Evolutionary conservation across 1,140 invertebrate species (phyloP).

Genomic region (Aculops lycopersici): DNA sequence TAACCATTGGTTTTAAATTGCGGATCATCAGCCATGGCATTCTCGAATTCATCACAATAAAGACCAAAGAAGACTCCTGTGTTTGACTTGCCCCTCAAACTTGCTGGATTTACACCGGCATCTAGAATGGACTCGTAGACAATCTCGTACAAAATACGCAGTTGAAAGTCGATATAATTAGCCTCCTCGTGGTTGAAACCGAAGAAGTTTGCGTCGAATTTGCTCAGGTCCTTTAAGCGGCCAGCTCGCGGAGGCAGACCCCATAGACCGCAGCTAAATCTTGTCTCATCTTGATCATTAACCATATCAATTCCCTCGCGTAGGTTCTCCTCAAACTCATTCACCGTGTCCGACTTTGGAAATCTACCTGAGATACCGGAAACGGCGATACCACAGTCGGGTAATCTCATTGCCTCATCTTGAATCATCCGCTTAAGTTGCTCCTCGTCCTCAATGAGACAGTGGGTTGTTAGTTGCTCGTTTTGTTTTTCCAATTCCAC

Average conservation of each 20-base stretch:
- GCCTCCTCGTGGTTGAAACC: conserved; percentile 24
- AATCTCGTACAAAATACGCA: conserved; percentile 52
- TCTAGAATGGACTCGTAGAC: conserved; percentile 74
- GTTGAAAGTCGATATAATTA: conserved; percentile 27
- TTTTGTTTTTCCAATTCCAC: no score
- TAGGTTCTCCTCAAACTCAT: conserved; percentile 56
- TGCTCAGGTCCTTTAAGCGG: conserved; percentile 50
- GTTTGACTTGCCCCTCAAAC: conserved; percentile 38
- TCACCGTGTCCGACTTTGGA: conserved; percentile 49
- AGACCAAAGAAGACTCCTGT: conserved; percentile 67
- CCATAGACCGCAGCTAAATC: conserved; percentile 22
- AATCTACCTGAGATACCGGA: conserved; percentile 58
- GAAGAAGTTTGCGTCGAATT: conserved; percentile 74
- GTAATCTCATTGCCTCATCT: no score
- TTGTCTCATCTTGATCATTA: conserved; percentile 7
- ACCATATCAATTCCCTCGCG: conserved; percentile 46
- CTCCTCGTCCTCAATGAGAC: no score
- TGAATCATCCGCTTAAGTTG: no score
- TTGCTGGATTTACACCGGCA: conserved; percentile 42
- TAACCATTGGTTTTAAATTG: not conserved
- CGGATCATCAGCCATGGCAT: conserved; percentile 21
- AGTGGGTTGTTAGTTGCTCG: no score
- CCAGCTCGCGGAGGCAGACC: conserved; percentile 51
- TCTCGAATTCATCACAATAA: conserved; percentile 44
- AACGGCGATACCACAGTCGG: no score